Base-by-base conservation (phyloP, 2,888 invertebrate species). In the Petrolisthes manimaculis region DNA sequence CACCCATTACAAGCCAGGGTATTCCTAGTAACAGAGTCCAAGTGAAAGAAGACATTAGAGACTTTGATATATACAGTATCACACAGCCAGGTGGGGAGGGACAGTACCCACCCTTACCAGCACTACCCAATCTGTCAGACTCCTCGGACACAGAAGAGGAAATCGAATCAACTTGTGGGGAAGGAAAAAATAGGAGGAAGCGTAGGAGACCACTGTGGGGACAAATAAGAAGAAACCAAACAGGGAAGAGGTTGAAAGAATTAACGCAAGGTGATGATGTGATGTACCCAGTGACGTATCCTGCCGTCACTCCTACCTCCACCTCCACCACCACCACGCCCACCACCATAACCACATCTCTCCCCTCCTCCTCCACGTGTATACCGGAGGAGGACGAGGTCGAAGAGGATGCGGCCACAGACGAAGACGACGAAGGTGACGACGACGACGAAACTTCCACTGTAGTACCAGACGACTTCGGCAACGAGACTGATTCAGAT, bases 391-490 rank as follows among this genome's bases (percentile, higher is more conserved):
- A 85, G 51, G 24, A 37, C 56, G 0, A 37, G 53, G 61, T 37
- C 24, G 18, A 55, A 37, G 80, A 61, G n/a, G 80, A 74, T 54
- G 61, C 37, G n/a, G 80, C 18, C 6, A 67, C 37, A 12, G 84
- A 74, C 24, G 82, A 75, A n/a, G 77, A 83, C 53, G 55, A 75
- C 69, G 84, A 85, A 4, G 75, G 84, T 55, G 87, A 87, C 18
- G 84, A 84, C 67, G 88, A 88, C 67, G 88, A 89, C 69, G 88
- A 85, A 69, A 78, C 85, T 18, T 82, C 85, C 55, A 89, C 88
- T 21, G 88, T 89, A 74, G 88, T 89, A 14, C 88, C 88, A 54
- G 88, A 89, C 21, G 85, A 89, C 74, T 89, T 85, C 55, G 74
- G 51, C 37, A 61, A 85, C 82, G 88, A 85, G 6, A 78, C 88